Evolutionary conservation across 1,140 invertebrate species (phyloP).

Genomic region (Drosophila micromelanica): DNA sequence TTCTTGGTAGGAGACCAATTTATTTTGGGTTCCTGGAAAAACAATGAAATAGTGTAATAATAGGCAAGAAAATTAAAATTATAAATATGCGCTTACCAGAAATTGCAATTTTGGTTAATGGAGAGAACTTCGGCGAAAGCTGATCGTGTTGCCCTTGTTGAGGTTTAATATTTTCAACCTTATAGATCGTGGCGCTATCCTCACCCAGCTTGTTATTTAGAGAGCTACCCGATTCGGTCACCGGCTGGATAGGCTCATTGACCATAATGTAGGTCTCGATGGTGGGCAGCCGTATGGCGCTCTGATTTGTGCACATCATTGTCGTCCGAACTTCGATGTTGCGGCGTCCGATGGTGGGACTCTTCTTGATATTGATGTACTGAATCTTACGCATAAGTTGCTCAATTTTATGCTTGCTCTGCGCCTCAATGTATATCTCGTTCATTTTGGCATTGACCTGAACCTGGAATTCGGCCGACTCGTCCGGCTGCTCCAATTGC

Average conservation of each 20-base stretch:
- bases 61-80: slow-evolving; percentile 19
- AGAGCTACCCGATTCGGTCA: slow-evolving; percentile 26
- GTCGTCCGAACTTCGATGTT: slow-evolving; percentile 93
- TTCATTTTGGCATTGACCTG: slow-evolving; percentile 88
- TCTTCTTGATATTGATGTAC: slow-evolving; percentile 95
- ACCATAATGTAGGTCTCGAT: slow-evolving; percentile 84
- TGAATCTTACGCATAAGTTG: slow-evolving; percentile 93
- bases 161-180: slow-evolving; percentile 6
- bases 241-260: slow-evolving; percentile 54
- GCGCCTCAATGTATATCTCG: slow-evolving; percentile 95
- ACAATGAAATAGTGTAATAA: not conserved
- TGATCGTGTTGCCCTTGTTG: slow-evolving; percentile 20
- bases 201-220: slow-evolving; percentile 1
- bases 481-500: slow-evolving; percentile 7
- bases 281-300: slow-evolving; percentile 69
- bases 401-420: slow-evolving; percentile 95
- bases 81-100: slow-evolving; percentile 19
- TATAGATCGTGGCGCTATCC: slow-evolving; percentile 19
- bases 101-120: slow-evolving; percentile 20
- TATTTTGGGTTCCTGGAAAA: slow-evolving; percentile 72
- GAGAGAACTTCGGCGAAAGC: slow-evolving; percentile 30
- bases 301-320: slow-evolving; percentile 86
- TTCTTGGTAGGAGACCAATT: slow-evolving; percentile 82
- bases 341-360: slow-evolving; percentile 95
- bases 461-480: slow-evolving; percentile 46